Conservation (phyloP, 1,140 invertebrate species). For the Pogonomyrmex barbatus region DNA sequence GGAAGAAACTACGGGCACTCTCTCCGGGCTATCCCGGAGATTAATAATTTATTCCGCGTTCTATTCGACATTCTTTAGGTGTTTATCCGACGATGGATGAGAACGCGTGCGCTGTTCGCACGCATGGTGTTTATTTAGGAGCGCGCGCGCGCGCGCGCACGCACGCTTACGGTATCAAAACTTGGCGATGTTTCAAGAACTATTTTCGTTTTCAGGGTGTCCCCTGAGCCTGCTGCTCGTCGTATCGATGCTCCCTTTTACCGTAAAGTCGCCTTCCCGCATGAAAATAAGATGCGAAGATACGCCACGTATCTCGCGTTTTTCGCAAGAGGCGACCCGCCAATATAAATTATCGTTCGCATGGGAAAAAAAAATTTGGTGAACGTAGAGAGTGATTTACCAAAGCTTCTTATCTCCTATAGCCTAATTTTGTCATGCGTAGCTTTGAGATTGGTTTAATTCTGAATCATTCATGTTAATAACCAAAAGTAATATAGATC, state of each 20-base stretch:
- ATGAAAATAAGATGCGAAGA: constrained; percentile 48
- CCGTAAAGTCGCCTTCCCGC: background rate
- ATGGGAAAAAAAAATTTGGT: constrained; percentile 1
- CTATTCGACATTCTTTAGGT: constrained; percentile 3
- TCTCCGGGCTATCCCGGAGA: background rate
- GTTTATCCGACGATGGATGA: constrained; percentile 38
- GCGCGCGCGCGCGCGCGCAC: constrained; percentile 36
- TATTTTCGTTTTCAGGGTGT: constrained; percentile 78
- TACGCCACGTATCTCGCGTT: constrained; percentile 52
- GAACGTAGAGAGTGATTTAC: background rate
- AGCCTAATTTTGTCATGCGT: background rate
- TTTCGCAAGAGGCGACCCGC: constrained; percentile 26
- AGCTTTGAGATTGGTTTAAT: background rate
- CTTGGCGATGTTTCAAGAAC: constrained; percentile 79
- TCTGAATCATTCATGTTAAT: background rate
- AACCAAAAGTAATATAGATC: background rate
- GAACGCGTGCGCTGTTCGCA: constrained; percentile 50
- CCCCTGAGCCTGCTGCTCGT: constrained; percentile 11
- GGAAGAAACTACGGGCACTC: background rate
- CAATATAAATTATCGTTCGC: constrained; percentile 23
- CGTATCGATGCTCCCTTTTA: background rate
- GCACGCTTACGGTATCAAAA: constrained; percentile 65
- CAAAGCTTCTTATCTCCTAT: background rate
- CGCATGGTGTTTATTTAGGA: constrained; percentile 72
- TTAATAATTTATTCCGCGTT: constrained; percentile 58